A percentile compares a stretch with the other conserved stretches of the same genome.
Evolutionary conservation across 2,888 invertebrate genomes (phyloP).

Genomic region (Hirtodrosophila cameraria): DNA sequence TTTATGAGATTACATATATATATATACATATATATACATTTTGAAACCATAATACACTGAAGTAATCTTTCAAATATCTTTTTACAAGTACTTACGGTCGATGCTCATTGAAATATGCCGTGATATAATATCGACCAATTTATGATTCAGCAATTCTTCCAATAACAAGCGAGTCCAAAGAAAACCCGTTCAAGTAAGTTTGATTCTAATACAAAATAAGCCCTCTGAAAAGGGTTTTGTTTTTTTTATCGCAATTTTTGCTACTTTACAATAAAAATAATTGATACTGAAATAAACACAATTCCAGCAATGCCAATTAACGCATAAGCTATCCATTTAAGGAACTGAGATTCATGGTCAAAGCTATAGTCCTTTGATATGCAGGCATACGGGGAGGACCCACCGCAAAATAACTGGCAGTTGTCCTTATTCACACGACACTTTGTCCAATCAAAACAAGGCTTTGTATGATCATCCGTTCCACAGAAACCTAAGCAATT

Average conservation of each 20-base stretch:
- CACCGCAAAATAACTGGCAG: constrained; percentile 23
- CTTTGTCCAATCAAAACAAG: constrained; percentile 33
- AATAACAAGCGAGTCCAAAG: too few relatives aligned
- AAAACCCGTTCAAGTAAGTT: too few relatives aligned
- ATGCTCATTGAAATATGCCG: too few relatives aligned
- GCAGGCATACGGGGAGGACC: constrained; percentile 4
- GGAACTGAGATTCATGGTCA: background rate
- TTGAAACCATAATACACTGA: too few relatives aligned
- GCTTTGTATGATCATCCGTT: constrained; percentile 23
- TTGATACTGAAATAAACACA: background rate
- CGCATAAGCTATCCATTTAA: background rate
- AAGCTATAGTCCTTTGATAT: constrained; percentile 9
- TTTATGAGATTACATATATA: constrained; percentile 6
- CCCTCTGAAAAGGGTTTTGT: too few relatives aligned
- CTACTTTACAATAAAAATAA: background rate
- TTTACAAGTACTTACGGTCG: too few relatives aligned
- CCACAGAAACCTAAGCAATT: constrained; percentile 26
- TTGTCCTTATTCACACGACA: background rate
- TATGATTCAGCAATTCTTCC: too few relatives aligned
- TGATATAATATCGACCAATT: too few relatives aligned
- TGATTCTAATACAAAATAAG: too few relatives aligned
- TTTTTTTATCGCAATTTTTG: background rate
- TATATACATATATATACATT: too few relatives aligned
- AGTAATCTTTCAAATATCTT: too few relatives aligned
- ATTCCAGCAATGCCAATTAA: background rate